A percentile compares a stretch with the other conserved stretches of the same genome.
Evolutionary conservation across 2,888 invertebrate species (phyloP).

Genomic region (Drosophila prolongata): DNA sequence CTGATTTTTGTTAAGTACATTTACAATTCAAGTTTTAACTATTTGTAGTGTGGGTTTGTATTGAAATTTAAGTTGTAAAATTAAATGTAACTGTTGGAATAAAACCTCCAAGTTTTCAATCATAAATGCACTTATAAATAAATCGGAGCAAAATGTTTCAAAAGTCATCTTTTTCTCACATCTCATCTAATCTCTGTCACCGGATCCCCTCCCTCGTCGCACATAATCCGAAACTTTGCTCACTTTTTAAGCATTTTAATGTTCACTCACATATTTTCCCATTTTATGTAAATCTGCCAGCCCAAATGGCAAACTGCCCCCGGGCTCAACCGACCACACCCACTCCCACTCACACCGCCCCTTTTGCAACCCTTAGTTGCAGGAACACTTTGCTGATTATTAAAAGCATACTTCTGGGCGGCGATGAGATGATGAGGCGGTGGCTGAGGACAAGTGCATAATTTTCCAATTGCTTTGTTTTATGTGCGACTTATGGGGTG

Average conservation of each 20-base stretch:
- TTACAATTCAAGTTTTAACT: too few relatives aligned
- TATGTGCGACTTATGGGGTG: slow-evolving; percentile 43
- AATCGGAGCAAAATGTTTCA: not conserved
- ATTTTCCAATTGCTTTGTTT: slow-evolving; percentile 84
- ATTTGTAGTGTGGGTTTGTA: too few relatives aligned
- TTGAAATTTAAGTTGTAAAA: too few relatives aligned
- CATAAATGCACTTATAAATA: not conserved
- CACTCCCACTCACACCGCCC: slow-evolving; percentile 2
- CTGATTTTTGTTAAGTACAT: too few relatives aligned
- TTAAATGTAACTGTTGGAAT: not conserved
- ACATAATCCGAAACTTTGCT: slow-evolving; percentile 31
- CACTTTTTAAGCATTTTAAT: slow-evolving; percentile 28
- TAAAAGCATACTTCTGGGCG: slow-evolving; percentile 72
- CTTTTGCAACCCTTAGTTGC: slow-evolving; percentile 19
- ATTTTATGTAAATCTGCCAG: slow-evolving; percentile 43
- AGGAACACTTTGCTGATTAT: slow-evolving; percentile 73
- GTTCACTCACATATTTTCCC: slow-evolving; percentile 38
- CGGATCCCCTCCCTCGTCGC: slow-evolving; percentile 8
- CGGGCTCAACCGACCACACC: slow-evolving; percentile 51
- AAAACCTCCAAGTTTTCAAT: not conserved
- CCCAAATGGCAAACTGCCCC: slow-evolving; percentile 37
- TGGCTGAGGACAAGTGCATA: slow-evolving; percentile 79
- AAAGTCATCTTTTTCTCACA: slow-evolving; percentile 26
- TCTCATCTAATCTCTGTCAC: slow-evolving; percentile 13
- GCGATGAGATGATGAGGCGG: slow-evolving; percentile 22